Conservation (phyloP, 2,888 invertebrate species). For the Argyresthia goedartella region DNA sequence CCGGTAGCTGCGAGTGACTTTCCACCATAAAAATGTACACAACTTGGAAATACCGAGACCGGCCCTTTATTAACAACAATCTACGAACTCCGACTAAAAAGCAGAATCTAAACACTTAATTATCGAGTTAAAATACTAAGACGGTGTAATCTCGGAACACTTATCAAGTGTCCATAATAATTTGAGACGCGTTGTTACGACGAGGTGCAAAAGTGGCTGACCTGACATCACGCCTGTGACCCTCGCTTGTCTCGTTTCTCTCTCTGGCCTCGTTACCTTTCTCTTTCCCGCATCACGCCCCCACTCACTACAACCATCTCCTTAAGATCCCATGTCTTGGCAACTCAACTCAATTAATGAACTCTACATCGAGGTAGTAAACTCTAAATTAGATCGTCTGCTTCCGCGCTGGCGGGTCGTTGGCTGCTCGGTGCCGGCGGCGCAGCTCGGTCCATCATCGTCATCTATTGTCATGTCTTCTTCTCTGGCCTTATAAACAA, state of each 20-base stretch:
- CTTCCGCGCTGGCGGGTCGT: conserved; percentile 16
- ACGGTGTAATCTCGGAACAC: conserved; percentile 64
- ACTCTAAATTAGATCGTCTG: conserved; percentile 49
- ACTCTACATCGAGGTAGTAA: conserved; percentile 56
- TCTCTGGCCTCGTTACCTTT: conserved; percentile 32
- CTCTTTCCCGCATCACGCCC: conserved; percentile 65
- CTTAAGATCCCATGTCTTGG: conserved; percentile 64
- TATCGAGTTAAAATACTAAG: conserved; percentile 66
- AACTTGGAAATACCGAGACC: conserved; percentile 22
- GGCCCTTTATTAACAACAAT: conserved; percentile 33
- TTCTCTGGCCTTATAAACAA: conserved; percentile 66
- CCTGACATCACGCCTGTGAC: conserved; percentile 73
- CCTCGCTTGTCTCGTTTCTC: conserved; percentile 43
- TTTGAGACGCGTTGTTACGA: conserved; percentile 72
- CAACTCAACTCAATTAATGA: conserved; percentile 57
- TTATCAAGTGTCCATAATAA: conserved; percentile 72
- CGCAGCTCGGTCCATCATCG: conserved; percentile 53
- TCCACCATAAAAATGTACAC: conserved; percentile 22
- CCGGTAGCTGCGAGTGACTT: conserved; percentile 30
- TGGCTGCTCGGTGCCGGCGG: conserved; percentile 26
- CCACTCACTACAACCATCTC: conserved; percentile 64
- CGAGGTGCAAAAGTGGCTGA: conserved; percentile 73
- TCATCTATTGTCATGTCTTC: conserved; percentile 66
- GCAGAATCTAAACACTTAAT: conserved; percentile 55
- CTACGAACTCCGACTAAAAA: conserved; percentile 7